Conservation (phyloP, 2,797 vertebrate genomes). For the Zalophus californianus region DNA sequence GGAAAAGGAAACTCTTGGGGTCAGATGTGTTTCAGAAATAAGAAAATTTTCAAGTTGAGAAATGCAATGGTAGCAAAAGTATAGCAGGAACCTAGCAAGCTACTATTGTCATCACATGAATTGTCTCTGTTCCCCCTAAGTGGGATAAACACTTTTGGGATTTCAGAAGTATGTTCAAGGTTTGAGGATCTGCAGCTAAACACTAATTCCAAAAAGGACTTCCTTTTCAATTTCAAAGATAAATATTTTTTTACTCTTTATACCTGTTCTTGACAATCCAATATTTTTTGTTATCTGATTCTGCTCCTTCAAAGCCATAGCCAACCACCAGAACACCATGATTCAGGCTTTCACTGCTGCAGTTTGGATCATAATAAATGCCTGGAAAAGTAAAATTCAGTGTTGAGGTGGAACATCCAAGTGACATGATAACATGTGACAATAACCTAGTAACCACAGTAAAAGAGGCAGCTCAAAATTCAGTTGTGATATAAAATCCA, state of each 20-base stretch:
- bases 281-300: constrained; percentile 91
- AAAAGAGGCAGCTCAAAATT: background rate
- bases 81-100: background rate
- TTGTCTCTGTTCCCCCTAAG: background rate
- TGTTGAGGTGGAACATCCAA: background rate
- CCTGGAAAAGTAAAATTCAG: constrained; percentile 84
- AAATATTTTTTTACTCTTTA: background rate
- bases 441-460: background rate
- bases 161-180: background rate
- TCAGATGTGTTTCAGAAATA: background rate
- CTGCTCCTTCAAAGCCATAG: constrained; percentile 91
- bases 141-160: background rate
- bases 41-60: background rate
- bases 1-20: background rate
- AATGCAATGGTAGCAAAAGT: background rate
- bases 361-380: constrained; percentile 94
- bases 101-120: background rate
- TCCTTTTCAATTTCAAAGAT: background rate
- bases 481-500: background rate
- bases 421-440: background rate
- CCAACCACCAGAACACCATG: constrained; percentile 95
- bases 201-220: background rate
- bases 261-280: constrained; percentile 98
- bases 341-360: constrained; percentile 93
- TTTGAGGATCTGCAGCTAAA: background rate